Conservation (phyloP, 2,888 invertebrate genomes). For the Standfussiana lucernea region DNA sequence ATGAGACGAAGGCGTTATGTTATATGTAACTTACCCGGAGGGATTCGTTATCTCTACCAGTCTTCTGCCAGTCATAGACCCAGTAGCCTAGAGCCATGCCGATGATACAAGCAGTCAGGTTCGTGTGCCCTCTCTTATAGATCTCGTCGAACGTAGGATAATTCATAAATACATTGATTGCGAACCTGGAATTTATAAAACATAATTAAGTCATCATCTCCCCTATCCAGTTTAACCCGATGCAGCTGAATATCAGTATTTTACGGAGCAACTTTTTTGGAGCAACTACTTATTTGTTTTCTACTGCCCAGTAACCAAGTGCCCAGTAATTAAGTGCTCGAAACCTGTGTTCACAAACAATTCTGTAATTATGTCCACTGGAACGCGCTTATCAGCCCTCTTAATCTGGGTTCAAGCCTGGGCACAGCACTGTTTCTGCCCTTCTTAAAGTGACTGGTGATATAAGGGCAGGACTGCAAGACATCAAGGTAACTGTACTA, state of each 20-base stretch:
- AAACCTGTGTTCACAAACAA: too few relatives aligned
- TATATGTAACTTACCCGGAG: slow-evolving; percentile 67
- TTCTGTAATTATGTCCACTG: too few relatives aligned
- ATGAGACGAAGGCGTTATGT: neutral
- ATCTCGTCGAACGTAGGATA: slow-evolving; percentile 71
- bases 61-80: slow-evolving; percentile 72
- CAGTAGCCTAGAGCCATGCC: slow-evolving; percentile 76
- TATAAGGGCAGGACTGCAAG: too few relatives aligned
- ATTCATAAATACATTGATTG: slow-evolving; percentile 55
- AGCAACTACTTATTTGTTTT: neutral
- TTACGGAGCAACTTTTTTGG: too few relatives aligned
- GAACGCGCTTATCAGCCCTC: too few relatives aligned
- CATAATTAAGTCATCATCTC: neutral
- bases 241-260: neutral
- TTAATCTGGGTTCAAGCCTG: too few relatives aligned
- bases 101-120: slow-evolving; percentile 72
- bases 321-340: too few relatives aligned
- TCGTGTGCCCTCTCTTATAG: slow-evolving; percentile 78
- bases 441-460: too few relatives aligned
- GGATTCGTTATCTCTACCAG: slow-evolving; percentile 56
- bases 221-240: neutral
- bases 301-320: neutral
- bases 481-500: too few relatives aligned
- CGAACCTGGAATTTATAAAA: slow-evolving; percentile 59
- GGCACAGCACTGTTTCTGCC: too few relatives aligned